Conservation (phyloP, 2,113 vertebrate genomes). For the Nanorana parkeri region DNA sequence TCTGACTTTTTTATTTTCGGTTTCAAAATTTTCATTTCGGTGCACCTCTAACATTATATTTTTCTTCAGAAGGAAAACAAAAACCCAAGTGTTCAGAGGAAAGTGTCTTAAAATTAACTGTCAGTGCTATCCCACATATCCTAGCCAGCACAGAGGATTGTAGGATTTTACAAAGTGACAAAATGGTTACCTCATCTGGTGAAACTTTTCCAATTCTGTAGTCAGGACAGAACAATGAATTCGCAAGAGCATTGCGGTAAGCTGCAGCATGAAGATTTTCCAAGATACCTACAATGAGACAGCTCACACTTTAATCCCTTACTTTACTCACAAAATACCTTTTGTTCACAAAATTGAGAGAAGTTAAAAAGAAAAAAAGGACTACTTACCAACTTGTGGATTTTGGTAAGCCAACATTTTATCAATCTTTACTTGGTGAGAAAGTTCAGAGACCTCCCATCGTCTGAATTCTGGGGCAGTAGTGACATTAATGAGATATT, state of each 20-base stretch:
- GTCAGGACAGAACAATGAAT: slow-evolving; percentile 92
- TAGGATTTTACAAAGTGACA: background rate
- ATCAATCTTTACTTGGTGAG: slow-evolving; percentile 79
- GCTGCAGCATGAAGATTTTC: slow-evolving; percentile 89
- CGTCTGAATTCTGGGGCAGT: slow-evolving; percentile 90
- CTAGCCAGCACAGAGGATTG: background rate
- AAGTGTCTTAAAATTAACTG: no score
- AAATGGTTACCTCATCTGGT: slow-evolving; percentile 80
- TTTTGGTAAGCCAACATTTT: slow-evolving; percentile 82
- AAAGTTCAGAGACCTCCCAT: slow-evolving; percentile 89
- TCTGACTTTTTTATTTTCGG: no score
- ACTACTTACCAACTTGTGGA: slow-evolving; percentile 80
- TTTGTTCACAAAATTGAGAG: no score
- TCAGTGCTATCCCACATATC: background rate
- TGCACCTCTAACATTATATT: no score
- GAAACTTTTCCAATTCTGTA: slow-evolving; percentile 86
- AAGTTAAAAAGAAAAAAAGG: background rate
- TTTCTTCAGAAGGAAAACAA: no score
- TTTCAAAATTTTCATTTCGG: no score
- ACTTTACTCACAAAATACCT: no score
- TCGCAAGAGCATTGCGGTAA: slow-evolving; percentile 87
- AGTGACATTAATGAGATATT: slow-evolving; percentile 96
- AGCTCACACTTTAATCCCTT: no score
- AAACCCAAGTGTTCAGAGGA: no score
- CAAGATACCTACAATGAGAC: slow-evolving; percentile 75